Base-by-base conservation (phyloP, 2,797 vertebrate genomes). In the Salarias fasciatus region DNA sequence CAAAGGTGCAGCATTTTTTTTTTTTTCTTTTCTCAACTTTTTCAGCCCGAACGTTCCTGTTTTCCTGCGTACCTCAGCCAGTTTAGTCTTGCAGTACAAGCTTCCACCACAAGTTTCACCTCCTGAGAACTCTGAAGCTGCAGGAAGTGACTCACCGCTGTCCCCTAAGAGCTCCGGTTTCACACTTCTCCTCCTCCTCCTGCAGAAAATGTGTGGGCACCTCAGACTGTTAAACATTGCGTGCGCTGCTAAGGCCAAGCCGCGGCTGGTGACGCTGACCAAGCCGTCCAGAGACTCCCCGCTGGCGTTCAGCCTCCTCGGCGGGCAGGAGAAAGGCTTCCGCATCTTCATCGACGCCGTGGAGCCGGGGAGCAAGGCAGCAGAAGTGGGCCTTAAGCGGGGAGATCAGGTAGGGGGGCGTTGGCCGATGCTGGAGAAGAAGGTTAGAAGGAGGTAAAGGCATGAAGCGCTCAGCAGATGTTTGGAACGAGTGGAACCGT, bases 221-320 rank as follows among this genome's bases (percentile, higher is more conserved):
- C 93, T 99, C 82, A 93, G 97, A 93, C 94, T 99, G 84, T 93
- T 99, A 92, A 99, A 99, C 81, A 99, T 99, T 69, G 97, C 98
- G 2, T 99, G 98, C 62, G 97, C 97, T 74, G 97, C 98, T 85
- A 99, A 99, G 91, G 98, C 98, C 29, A 99, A 98, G 87, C 92
- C 96, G 24, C 94, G 98, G 75, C 82, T 96, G 85, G 95, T 98
- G 92, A 99, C 96, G 0, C 87, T 99, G 70, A 98, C 96, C 67
- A 99, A 98, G 90, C 95, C 97, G n/a, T 95, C 96, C 65, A 92
- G 97, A 68, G 98, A 99, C 90, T 94, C 97, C 41, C 95, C 94
- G 11, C 90, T 99, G 87, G 95, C 96, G 82, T 99, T 99, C 90
- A 92, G 92, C 78, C 92, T 99, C 28, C 93, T 98, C 9, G 98